Percentiles rank a stretch among this genome's conserved stretches.
Evolutionary conservation across 2,888 invertebrate genomes (phyloP).

Genomic region (Brachypalpus laphriformis): DNA sequence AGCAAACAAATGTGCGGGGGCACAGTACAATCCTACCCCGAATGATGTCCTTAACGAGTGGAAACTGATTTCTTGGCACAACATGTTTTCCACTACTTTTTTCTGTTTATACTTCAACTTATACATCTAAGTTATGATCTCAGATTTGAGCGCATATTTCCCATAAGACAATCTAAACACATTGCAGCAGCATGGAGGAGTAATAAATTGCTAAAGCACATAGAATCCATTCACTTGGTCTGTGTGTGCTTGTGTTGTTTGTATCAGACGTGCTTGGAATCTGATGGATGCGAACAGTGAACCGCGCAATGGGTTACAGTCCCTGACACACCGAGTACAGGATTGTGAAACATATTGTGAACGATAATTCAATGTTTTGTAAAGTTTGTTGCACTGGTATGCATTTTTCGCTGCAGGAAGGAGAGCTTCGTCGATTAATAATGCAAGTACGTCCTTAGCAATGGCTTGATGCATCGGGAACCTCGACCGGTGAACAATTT

Average conservation of each 20-base stretch:
- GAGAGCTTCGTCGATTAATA: background rate
- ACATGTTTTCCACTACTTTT: constrained; percentile 23
- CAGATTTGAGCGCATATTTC: constrained; percentile 42
- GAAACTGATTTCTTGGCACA: constrained; percentile 50
- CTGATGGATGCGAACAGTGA: constrained; percentile 62
- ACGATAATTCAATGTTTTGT: constrained; percentile 32
- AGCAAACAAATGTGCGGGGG: constrained; percentile 1
- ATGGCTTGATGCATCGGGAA: background rate
- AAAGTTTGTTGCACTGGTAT: background rate
- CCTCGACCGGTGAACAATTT: background rate
- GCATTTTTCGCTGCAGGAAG: background rate
- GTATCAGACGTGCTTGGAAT: constrained; percentile 55
- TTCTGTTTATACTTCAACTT: constrained; percentile 42
- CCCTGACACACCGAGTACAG: constrained; percentile 1
- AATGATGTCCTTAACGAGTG: background rate
- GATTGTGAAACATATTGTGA: constrained; percentile 38
- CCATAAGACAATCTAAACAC: constrained; percentile 49
- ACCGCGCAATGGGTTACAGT: constrained; percentile 24
- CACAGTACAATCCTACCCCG: background rate
- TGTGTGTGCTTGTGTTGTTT: constrained; percentile 15
- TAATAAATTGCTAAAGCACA: constrained; percentile 46
- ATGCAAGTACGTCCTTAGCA: constrained; percentile 3
- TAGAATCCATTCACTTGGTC: constrained; percentile 22
- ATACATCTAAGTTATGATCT: constrained; percentile 63
- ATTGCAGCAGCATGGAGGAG: constrained; percentile 27